These are phyloP conservation scores for Lagopus muta DNA, from an alignment of 2,113 vertebrate genomes.

Conservation along the genomic window DNA sequence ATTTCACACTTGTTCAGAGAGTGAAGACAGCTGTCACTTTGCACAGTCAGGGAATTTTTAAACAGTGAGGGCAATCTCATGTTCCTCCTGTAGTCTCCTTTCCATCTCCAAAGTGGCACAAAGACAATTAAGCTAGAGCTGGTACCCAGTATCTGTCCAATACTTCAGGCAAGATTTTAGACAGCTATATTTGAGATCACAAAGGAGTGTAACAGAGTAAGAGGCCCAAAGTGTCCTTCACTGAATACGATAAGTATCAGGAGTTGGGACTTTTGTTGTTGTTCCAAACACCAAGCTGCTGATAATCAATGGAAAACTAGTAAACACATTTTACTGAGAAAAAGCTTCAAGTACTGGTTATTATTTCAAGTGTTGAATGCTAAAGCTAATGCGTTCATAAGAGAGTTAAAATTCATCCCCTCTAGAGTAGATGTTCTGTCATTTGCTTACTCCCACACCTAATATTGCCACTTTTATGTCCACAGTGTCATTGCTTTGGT, in stretches of 20 bases:
- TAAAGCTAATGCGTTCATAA: not conserved
- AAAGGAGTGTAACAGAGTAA: not conserved
- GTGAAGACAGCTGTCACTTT: slow-evolving; percentile 26
- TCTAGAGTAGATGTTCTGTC: not conserved
- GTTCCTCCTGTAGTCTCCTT: not conserved
- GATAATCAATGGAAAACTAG: not conserved
- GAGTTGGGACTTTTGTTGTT: not conserved
- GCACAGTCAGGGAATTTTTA: not conserved
- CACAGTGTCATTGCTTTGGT: rapidly evolving
- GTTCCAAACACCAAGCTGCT: not conserved
- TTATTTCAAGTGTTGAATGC: not conserved
- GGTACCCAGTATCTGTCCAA: not conserved
- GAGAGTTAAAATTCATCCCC: not conserved
- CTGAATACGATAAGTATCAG: not conserved
- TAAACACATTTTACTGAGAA: not conserved
- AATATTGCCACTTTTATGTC: not conserved
- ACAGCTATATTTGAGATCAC: not conserved
- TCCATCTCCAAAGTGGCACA: not conserved
- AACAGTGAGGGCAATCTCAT: not conserved
- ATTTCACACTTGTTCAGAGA: slow-evolving; percentile 5
- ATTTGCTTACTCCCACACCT: not conserved
- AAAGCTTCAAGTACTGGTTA: not conserved
- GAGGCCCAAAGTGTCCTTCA: not conserved
- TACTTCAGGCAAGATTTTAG: not conserved
- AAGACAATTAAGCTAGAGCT: not conserved